A percentile compares a stretch with the other conserved stretches of the same genome.
Conservation (phyloP, 92 coral and sea anemone genomes). For the Zoanthus gigantus region DNA sequence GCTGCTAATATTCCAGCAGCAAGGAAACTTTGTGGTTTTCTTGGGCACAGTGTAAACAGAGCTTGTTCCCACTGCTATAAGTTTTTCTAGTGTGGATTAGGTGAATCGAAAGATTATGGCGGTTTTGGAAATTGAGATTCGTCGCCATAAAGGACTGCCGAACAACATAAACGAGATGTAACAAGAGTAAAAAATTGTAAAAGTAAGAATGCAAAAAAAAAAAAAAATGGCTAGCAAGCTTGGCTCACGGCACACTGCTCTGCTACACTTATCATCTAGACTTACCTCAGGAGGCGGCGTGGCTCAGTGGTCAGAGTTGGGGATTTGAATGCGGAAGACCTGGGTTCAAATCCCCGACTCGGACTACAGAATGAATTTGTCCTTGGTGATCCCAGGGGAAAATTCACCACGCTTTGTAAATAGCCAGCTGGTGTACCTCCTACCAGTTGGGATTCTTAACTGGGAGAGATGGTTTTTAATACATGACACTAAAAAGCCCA, state of each 20-base stretch:
- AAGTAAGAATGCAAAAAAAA: slow-evolving; percentile 41
- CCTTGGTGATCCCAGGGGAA: no score
- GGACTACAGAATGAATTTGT: no score
- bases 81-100: slow-evolving; percentile 65
- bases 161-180: slow-evolving; percentile 61
- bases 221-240: slow-evolving; percentile 53
- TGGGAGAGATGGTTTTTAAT: no score
- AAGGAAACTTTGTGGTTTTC: slow-evolving; percentile 74
- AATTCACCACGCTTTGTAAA: no score
- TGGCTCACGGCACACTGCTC: slow-evolving; percentile 49
- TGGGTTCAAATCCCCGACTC: no score
- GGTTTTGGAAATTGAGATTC: slow-evolving; percentile 59
- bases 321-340: no score
- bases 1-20: slow-evolving; percentile 76
- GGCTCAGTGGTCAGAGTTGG: no score
- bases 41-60: slow-evolving; percentile 59
- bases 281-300: no score
- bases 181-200: slow-evolving; percentile 51
- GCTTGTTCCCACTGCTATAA: slow-evolving; percentile 24
- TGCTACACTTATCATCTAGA: slow-evolving; percentile 20
- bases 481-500: no score
- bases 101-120: slow-evolving; percentile 61
- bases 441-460: no score
- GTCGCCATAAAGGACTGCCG: slow-evolving; percentile 62
- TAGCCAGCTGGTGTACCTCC: no score